Evolutionary conservation across 2,888 invertebrate species (phyloP).

Genomic region (Suillia variegata): DNA sequence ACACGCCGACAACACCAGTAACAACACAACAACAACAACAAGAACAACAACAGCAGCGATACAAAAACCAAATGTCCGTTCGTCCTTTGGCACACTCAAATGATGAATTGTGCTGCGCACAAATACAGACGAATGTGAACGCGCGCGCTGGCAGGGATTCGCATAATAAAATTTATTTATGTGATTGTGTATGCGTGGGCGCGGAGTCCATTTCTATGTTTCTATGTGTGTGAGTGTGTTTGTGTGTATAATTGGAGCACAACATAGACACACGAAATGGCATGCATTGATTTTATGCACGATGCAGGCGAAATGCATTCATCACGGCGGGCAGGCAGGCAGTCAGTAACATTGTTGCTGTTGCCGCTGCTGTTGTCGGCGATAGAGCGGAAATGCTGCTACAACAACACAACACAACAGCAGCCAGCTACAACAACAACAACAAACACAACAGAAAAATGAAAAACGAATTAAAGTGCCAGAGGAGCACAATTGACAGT

Average conservation of each 20-base stretch:
- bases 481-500: too few species aligned
- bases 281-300: background rate
- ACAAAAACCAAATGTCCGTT: too few species aligned
- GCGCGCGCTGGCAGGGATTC: background rate
- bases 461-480: too few species aligned
- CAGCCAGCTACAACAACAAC: conserved; percentile 12
- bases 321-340: background rate
- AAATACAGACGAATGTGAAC: too few species aligned
- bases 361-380: background rate
- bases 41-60: background rate
- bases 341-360: background rate
- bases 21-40: background rate
- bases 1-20: background rate
- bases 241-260: conserved; percentile 10
- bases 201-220: too few species aligned
- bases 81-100: too few species aligned
- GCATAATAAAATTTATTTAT: background rate
- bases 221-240: background rate
- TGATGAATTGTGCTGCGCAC: too few species aligned
- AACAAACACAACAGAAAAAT: conserved; percentile 28
- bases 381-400: background rate
- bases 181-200: background rate
- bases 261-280: conserved; percentile 11
- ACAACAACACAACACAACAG: background rate
- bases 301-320: background rate